Base-by-base conservation (phyloP, 2,113 vertebrate genomes). In the Bungarus multicinctus region DNA sequence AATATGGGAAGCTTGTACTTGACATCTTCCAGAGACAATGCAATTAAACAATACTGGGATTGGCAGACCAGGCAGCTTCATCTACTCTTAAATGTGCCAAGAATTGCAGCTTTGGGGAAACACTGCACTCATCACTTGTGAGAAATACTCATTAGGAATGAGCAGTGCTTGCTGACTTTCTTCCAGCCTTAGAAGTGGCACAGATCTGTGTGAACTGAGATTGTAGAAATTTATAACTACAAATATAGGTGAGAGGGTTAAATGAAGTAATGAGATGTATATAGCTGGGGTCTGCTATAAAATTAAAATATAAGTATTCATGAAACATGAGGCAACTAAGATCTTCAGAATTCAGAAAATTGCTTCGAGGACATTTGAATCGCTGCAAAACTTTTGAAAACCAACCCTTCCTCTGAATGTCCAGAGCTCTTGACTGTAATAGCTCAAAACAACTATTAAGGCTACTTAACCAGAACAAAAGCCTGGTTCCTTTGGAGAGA, bases 341-440 rank as follows among this genome's bases (percentile, higher is more conserved):
- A 23, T 39, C 60, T 91, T 85, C 20, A 60, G 91, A 30, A 39
- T 25, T n/a, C 57, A 89, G 43, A 45, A 14, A 47, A 30, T 50
- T 27, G 39, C 43, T 92, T 58, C 20, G 57, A 92, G 88, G 92
- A 43, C 92, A 92, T 89, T 50, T 11, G 5, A 57, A 85, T 47
- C 18, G 50, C 88, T 43, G 87, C 4, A 57, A 27, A 27, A 0
- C 0, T 2, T n/a, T n/a, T 92, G 10, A 10, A 91, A 90, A 87
- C 0, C 0, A 11, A 1, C 16, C 0, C 47, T 89, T 87, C 47
- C 12, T 5, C 9, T 3, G 30, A 90, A 30, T 16, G 87, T 8
- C 0, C 0, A 20, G 2, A 47, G n/a, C 45, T 87, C 22, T 47
- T 89, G 57, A 18, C 23, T 12, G 1, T 43, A 50, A 58, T 25